Conservation (phyloP, 2,797 vertebrate species). For the Odontamblyopus rebecca region DNA sequence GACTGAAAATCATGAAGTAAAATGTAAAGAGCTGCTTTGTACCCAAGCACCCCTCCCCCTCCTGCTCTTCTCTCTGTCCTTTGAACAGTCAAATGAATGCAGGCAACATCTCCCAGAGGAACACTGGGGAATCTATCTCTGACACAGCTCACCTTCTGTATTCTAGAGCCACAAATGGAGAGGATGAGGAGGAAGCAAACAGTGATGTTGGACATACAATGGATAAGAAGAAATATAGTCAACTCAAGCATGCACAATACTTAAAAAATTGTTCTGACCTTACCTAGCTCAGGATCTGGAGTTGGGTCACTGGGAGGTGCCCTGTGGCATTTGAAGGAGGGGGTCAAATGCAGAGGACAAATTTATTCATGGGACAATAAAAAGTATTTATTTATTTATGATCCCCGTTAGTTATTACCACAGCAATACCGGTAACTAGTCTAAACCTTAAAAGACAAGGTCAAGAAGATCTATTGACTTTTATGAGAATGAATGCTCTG, state of each 20-base stretch:
- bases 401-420: too few relatives aligned
- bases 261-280: too few relatives aligned
- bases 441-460: too few relatives aligned
- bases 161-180: conserved; percentile 24
- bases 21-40: conserved; percentile 21
- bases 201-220: neutral
- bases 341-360: too few relatives aligned
- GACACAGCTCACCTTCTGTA: conserved; percentile 56
- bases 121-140: conserved; percentile 51
- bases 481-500: neutral
- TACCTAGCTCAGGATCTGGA: too few relatives aligned
- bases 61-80: conserved; percentile 35
- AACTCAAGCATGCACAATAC: neutral
- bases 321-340: too few relatives aligned
- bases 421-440: too few relatives aligned
- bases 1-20: conserved; percentile 12
- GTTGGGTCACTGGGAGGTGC: too few relatives aligned
- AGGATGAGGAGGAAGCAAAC: neutral
- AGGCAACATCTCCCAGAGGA: conserved; percentile 40
- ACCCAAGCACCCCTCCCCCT: neutral
- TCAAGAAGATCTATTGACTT: neutral
- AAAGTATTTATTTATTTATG: too few relatives aligned
- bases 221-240: neutral
- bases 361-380: too few relatives aligned
- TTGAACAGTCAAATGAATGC: conserved; percentile 46